These are phyloP conservation scores for Alcedo quadribrachys DNA, from an alignment of 2,797 vertebrate species.

Conservation along the genomic window DNA sequence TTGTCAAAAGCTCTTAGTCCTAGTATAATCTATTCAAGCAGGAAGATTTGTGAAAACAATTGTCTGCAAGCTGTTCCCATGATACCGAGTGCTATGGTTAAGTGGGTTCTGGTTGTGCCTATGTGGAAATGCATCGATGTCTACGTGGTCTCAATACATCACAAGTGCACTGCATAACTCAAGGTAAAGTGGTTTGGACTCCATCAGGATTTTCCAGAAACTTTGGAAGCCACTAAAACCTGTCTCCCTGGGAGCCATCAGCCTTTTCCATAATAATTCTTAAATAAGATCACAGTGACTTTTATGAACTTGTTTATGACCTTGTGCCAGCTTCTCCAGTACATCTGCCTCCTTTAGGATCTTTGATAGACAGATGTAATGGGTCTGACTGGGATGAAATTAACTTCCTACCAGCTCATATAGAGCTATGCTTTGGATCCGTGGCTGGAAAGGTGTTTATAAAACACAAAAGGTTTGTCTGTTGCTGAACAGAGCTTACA, in stretches of 20 bases:
- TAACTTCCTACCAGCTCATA: not conserved
- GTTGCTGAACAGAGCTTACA: not conserved
- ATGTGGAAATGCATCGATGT: not conserved
- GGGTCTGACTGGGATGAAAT: not conserved
- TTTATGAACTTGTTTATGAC: not conserved
- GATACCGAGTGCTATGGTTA: not conserved
- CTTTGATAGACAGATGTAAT: not conserved
- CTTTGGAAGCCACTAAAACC: not conserved
- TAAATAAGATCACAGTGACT: not conserved
- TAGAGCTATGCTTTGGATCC: not conserved
- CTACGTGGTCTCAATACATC: not conserved
- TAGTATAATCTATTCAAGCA: constrained; percentile 55
- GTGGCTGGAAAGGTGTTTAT: not conserved
- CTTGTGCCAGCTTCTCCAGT: not conserved
- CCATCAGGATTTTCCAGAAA: not conserved
- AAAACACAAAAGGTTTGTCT: not conserved
- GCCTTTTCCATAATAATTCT: not conserved
- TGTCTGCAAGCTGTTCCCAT: not conserved
- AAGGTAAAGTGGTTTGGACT: not conserved
- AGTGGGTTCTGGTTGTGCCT: not conserved
- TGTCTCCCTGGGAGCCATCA: not conserved
- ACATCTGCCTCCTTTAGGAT: not conserved
- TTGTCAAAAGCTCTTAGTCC: constrained; percentile 41
- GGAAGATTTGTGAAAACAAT: constrained; percentile 34
- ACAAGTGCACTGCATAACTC: not conserved